A percentile compares a stretch with the other conserved stretches of the same genome.
Conservation (phyloP, 1,140 invertebrate species). For the Homarus americanus region DNA sequence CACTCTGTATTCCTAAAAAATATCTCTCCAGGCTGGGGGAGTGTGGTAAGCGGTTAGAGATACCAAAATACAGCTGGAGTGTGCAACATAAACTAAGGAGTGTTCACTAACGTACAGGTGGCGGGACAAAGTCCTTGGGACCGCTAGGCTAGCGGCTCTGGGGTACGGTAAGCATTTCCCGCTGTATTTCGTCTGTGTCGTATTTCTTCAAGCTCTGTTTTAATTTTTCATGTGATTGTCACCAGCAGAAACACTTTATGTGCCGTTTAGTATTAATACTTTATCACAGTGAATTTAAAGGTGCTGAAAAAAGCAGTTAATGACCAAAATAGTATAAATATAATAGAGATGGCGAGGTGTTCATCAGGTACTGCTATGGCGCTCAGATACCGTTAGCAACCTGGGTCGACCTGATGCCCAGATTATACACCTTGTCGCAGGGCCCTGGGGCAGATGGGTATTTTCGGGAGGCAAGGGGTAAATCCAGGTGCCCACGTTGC, state of each 20-base stretch:
- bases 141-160: slow-evolving; percentile 69
- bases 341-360: not conserved
- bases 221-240: not conserved
- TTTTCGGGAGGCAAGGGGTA: slow-evolving; percentile 47
- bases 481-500: slow-evolving; percentile 13
- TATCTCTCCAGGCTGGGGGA: not conserved
- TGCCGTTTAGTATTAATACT: too few species aligned
- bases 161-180: slow-evolving; percentile 40
- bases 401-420: slow-evolving; percentile 56
- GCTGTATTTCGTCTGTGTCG: slow-evolving; percentile 54
- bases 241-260: not conserved
- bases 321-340: not conserved
- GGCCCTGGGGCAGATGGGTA: slow-evolving; percentile 33
- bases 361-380: slow-evolving; percentile 37
- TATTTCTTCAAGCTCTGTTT: slow-evolving; percentile 19
- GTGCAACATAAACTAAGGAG: not conserved
- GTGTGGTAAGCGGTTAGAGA: not conserved
- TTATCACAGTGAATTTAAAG: too few species aligned
- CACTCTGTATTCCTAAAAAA: too few species aligned
- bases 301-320: too few species aligned
- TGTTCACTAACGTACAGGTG: slow-evolving; percentile 32
- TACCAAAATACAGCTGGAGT: not conserved
- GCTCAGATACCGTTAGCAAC: slow-evolving; percentile 51
- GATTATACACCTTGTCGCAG: slow-evolving; percentile 62
- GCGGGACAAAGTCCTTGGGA: slow-evolving; percentile 71